phyloP scores from a whole-genome alignment of 2,113 vertebrate genomes.

The Malurus elegans region DNA sequence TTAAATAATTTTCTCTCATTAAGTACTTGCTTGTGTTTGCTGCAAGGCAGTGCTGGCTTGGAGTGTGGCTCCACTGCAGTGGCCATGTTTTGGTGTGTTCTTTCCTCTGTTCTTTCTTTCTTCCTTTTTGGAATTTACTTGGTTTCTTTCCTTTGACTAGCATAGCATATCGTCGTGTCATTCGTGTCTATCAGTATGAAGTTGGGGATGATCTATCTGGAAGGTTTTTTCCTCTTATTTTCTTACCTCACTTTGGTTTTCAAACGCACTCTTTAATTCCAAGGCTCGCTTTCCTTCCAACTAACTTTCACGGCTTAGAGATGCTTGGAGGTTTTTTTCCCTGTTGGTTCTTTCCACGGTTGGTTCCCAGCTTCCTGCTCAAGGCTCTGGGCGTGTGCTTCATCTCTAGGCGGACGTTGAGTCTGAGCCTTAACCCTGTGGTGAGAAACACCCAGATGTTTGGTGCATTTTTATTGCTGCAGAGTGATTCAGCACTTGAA shows the following conservation, averaged over 20 bases:
- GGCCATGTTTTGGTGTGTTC: constrained; percentile 45
- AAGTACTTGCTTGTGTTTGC: neutral
- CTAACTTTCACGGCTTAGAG: constrained; percentile 78
- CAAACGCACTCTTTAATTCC: constrained; percentile 72
- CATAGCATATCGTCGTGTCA: constrained; percentile 96
- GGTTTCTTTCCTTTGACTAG: constrained; percentile 87
- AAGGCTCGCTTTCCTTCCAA: constrained; percentile 77
- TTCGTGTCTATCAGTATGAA: constrained; percentile 98
- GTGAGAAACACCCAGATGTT: constrained; percentile 4
- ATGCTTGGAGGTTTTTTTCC: constrained; percentile 52
- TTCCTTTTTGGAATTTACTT: constrained; percentile 70
- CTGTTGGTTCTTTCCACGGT: neutral
- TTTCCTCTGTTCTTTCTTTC: constrained; percentile 20
- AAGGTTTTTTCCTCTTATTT: constrained; percentile 89
- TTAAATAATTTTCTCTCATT: neutral
- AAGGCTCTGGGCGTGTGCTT: neutral
- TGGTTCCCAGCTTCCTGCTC: constrained; percentile 49
- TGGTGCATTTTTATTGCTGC: constrained; percentile 8
- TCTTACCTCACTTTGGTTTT: constrained; percentile 79
- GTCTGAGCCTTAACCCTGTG: constrained; percentile 41
- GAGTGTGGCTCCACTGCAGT: constrained; percentile 8
- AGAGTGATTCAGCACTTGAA: constrained; percentile 19
- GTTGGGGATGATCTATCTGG: constrained; percentile 98
- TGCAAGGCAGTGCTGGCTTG: constrained; percentile 38
- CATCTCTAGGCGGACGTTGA: neutral